phyloP scores from a whole-genome alignment of 2,113 vertebrate species.

The Tympanuchus pallidicinctus region DNA sequence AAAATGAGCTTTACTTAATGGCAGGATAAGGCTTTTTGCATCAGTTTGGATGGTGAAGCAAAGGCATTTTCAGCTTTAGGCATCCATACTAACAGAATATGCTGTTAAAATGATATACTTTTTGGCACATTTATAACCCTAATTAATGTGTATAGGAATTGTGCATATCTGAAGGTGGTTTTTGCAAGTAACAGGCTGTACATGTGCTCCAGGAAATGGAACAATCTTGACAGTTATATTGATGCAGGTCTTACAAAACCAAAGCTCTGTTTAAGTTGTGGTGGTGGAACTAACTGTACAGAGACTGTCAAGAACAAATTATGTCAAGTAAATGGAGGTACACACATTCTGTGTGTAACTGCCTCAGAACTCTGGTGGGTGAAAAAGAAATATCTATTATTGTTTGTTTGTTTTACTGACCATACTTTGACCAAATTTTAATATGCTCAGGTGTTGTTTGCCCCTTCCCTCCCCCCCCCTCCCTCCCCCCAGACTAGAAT shows the following conservation, averaged over 20 bases:
- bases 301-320: not conserved
- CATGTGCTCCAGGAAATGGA: not conserved
- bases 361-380: not conserved
- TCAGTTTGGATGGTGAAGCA: not conserved
- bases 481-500: not conserved
- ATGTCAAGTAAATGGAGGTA: not conserved
- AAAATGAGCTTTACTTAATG: constrained; percentile 1
- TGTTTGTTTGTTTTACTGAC: not conserved
- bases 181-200: not conserved
- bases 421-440: not conserved
- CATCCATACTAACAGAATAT: not conserved
- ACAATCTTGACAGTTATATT: not conserved
- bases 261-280: not conserved
- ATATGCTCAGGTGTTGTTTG: too few species aligned
- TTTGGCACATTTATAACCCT: not conserved
- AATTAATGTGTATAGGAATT: not conserved
- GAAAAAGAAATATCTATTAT: not conserved
- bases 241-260: not conserved
- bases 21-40: not conserved
- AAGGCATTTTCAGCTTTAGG: not conserved
- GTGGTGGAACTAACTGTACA: not conserved
- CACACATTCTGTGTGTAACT: not conserved
- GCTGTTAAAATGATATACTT: not conserved
- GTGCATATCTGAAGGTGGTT: not conserved
- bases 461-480: not conserved